Conservation (phyloP, 2,888 invertebrate species). For the Nasonovia ribisnigri region DNA sequence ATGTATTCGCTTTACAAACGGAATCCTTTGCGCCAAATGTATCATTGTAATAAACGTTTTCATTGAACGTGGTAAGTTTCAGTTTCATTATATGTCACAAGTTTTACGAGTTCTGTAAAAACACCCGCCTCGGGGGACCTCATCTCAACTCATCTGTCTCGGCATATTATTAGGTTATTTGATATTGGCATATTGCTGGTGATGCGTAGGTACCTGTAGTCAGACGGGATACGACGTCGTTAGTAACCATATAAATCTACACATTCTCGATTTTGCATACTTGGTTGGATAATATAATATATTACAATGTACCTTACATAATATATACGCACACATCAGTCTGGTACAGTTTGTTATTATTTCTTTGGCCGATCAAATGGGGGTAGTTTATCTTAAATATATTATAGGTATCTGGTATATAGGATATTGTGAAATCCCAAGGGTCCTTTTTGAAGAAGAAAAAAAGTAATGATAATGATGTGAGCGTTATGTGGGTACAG, state of each 20-base stretch:
- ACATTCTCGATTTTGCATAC: neutral
- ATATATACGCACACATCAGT: no score
- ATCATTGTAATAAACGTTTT: constrained; percentile 37
- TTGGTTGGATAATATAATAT: neutral
- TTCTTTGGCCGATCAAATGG: neutral
- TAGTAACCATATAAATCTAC: neutral
- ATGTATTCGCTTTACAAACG: neutral
- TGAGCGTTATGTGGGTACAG: neutral
- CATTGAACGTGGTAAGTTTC: constrained; percentile 11
- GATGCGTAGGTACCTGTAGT: neutral
- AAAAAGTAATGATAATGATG: neutral
- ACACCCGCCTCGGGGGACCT: neutral
- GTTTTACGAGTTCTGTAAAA: constrained; percentile 19
- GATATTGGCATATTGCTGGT: neutral
- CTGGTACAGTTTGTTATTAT: neutral
- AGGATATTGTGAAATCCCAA: neutral
- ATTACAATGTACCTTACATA: neutral
- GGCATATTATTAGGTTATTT: neutral
- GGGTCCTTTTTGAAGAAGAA: neutral
- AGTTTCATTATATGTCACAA: constrained; percentile 13
- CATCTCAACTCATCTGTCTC: neutral
- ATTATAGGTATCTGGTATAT: neutral
- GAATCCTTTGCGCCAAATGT: neutral
- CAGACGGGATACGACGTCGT: neutral
- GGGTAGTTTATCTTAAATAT: constrained; percentile 8